phyloP scores from a whole-genome alignment of 2,113 vertebrate genomes.

The Aix galericulata region DNA sequence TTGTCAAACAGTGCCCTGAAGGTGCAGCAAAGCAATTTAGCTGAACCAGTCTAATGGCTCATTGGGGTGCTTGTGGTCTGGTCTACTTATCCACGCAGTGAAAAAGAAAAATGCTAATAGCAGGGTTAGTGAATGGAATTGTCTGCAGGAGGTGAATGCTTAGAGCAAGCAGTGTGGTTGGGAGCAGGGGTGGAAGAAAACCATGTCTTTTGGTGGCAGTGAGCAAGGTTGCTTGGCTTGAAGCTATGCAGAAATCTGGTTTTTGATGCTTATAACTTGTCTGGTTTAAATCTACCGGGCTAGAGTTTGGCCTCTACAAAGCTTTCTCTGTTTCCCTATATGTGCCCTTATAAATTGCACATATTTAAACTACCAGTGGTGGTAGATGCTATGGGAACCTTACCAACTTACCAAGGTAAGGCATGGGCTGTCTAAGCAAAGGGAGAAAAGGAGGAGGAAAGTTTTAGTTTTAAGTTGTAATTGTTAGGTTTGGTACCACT shows the following conservation, averaged over 20 bases:
- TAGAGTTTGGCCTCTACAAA: background rate
- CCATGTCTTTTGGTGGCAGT: background rate
- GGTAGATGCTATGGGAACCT: background rate
- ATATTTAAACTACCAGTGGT: background rate
- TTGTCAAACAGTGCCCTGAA: background rate
- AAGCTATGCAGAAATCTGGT: background rate
- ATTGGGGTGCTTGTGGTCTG: background rate
- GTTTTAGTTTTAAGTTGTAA: background rate
- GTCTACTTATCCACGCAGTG: background rate
- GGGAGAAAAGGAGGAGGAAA: background rate
- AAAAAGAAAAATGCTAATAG: background rate
- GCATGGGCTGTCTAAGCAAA: background rate
- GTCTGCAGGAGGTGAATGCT: background rate
- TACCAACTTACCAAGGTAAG: background rate
- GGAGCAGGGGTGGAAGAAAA: background rate
- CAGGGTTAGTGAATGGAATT: background rate
- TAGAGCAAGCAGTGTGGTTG: accelerated
- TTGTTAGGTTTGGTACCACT: background rate
- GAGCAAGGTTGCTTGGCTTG: background rate
- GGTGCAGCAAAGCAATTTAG: background rate
- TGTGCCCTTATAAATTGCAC: background rate
- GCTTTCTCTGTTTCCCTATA: background rate
- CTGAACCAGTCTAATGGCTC: background rate
- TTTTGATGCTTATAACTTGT: background rate
- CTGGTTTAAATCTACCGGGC: background rate